Conservation (phyloP, 2,888 invertebrate genomes). For the Aphodius granarius region DNA sequence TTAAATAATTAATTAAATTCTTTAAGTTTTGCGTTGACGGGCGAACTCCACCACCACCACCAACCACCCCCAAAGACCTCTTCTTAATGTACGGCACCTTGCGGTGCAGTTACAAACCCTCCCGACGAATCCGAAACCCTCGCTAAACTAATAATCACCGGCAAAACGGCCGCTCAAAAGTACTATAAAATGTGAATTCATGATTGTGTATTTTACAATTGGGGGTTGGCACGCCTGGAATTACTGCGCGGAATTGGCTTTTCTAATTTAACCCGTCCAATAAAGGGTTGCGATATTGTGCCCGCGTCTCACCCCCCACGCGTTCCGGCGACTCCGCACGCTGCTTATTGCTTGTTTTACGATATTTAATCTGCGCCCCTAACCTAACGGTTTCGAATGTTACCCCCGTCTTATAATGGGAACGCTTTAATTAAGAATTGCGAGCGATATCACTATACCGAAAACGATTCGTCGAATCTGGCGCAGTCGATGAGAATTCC, state of each 20-base stretch:
- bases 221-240: constrained; percentile 46
- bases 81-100: constrained; percentile 49
- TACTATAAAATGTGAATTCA: constrained; percentile 47
- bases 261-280: constrained; percentile 51
- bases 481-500: too few species aligned
- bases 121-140: not conserved
- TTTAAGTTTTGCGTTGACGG: constrained; percentile 40
- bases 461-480: not conserved
- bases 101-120: constrained; percentile 34
- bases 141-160: constrained; percentile 43
- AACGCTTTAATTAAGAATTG: constrained; percentile 47
- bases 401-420: constrained; percentile 31
- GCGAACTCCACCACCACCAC: constrained; percentile 42
- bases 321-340: constrained; percentile 31
- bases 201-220: constrained; percentile 50
- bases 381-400: not conserved
- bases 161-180: constrained; percentile 42
- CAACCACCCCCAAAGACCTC: not conserved
- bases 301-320: constrained; percentile 44
- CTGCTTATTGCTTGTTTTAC: constrained; percentile 48
- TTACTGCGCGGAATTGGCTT: constrained; percentile 50
- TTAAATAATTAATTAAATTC: constrained; percentile 53
- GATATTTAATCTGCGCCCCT: constrained; percentile 45
- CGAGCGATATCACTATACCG: not conserved
- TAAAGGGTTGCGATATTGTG: constrained; percentile 50